Percentiles rank a stretch among this genome's conserved stretches.
These are phyloP conservation scores for Reticulitermes speratus DNA, from an alignment of 1,140 invertebrate genomes.

Conservation along the genomic window DNA sequence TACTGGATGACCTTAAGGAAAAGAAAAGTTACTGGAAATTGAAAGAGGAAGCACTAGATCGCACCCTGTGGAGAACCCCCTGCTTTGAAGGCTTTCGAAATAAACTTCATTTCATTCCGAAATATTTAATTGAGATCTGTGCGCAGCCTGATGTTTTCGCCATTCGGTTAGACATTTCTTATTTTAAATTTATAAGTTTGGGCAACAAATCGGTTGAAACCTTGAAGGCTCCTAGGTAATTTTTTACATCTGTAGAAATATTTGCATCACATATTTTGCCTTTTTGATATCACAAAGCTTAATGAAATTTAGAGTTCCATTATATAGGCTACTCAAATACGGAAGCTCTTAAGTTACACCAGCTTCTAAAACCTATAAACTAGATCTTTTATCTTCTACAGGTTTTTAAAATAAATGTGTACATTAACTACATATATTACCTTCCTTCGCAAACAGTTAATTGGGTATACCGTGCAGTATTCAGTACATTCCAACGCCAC, in stretches of 20 bases:
- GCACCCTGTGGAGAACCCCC: too few species aligned
- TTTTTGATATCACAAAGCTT: background rate
- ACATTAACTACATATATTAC: background rate
- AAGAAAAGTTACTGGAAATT: too few species aligned
- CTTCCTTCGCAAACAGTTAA: background rate
- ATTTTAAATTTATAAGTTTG: background rate
- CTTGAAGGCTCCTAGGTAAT: background rate
- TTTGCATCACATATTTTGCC: background rate
- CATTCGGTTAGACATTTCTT: background rate
- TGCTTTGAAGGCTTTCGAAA: too few species aligned
- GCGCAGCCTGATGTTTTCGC: background rate
- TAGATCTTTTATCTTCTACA: conserved; percentile 1
- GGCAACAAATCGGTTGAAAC: background rate
- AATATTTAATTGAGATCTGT: too few species aligned
- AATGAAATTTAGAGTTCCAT: background rate
- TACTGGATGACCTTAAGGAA: too few species aligned
- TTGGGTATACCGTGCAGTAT: background rate
- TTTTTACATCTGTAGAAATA: background rate
- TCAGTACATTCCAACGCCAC: background rate
- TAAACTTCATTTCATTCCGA: too few species aligned
- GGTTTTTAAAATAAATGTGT: background rate
- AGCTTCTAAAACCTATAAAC: background rate
- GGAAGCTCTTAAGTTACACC: background rate
- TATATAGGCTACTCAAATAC: background rate
- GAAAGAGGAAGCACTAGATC: too few species aligned